phyloP scores from a whole-genome alignment of 2,888 invertebrate genomes.

The Pimpla rufipes region DNA sequence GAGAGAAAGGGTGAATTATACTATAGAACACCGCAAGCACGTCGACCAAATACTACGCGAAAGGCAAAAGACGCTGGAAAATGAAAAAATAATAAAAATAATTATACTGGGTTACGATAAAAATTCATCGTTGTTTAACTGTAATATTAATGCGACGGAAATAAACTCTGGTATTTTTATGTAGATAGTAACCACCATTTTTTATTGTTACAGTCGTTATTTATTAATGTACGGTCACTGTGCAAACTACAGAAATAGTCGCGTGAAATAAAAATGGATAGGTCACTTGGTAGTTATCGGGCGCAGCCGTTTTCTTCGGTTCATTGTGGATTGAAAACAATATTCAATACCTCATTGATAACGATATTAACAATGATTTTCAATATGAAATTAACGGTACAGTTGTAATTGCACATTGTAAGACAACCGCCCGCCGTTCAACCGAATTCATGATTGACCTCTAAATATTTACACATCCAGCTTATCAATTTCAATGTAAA shows the following conservation, averaged over 20 bases:
- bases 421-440: not conserved
- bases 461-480: not conserved
- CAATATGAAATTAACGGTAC: not conserved
- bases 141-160: no score
- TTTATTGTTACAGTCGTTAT: no score
- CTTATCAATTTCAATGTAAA: conserved; percentile 11
- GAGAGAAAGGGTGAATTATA: conserved; percentile 32
- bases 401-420: not conserved
- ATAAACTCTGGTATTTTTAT: no score
- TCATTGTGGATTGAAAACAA: not conserved
- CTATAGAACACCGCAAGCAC: conserved; percentile 29
- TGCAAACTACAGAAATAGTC: no score
- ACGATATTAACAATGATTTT: not conserved
- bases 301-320: not conserved
- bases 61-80: not conserved
- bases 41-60: conserved; percentile 1
- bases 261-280: no score
- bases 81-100: not conserved
- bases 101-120: not conserved
- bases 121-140: not conserved
- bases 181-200: no score
- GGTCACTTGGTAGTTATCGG: not conserved
- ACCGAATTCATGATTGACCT: not conserved
- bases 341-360: not conserved
- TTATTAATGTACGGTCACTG: no score